Evolutionary conservation across 92 coral and sea anemone species (phyloP), one percentile per base, ranked within the genome.

Genomic region (Metridium senile): DNA sequence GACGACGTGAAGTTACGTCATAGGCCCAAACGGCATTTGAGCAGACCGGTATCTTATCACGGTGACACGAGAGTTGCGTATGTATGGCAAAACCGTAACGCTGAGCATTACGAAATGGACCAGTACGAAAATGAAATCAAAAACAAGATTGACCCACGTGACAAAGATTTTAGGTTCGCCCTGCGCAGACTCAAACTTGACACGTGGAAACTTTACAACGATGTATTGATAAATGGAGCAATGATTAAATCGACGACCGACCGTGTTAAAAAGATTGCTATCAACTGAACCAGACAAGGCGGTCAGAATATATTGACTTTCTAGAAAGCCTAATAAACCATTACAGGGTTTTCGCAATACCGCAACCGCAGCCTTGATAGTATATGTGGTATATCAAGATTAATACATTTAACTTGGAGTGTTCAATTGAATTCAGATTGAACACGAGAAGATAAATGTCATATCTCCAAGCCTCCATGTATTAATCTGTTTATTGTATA

Each of bases 121-220:
- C 89, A 88, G 58, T 88, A 88, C 70, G 92, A 88, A 49, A 47
- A 74, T 66, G 92, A 88, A 58, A 78, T 88, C n/a, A 81, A 83
- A 70, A 72, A 73, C 33, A 83, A 74, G 29, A 26, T 68, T 54
- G 82, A 84, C 72, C 58, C 45, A 9, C 27, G 21, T 16, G 70
- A 83, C 23, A 66, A 74, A 45, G 86, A 83, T 35, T 45, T 88
- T 31, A 61, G 63, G 23, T 88, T 78, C 27, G 69, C 73, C 0
- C 79, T 88, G 53, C 92, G 92, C 70, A 79, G 83, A 65, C 85
- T 88, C 39, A 83, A 79, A 69, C 58, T 76, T n/a, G 53, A 80
- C 57, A 79, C 88, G 28, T 71, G 73, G 77, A 67, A 68, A 58
- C 62, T 88, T 63, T 74, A 81, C 47, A 69, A 84, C 62, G 88